Evolutionary conservation across 2,113 vertebrate species (phyloP).

Genomic region (Cheilinus undulatus): DNA sequence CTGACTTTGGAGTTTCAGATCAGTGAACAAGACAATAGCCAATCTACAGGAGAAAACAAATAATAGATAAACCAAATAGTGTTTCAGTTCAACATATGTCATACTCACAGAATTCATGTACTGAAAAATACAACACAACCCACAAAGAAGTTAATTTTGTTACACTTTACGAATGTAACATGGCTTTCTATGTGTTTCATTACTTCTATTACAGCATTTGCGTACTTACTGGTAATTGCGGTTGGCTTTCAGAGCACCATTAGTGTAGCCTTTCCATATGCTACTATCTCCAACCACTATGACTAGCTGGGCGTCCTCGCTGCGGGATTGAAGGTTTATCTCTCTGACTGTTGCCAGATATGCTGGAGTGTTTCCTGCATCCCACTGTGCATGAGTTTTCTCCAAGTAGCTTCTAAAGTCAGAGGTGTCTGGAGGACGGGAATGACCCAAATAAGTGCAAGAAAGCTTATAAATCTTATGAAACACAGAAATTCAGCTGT

Average conservation of each 20-base stretch:
- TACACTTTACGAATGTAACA: too few species aligned
- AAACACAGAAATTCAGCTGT: too few species aligned
- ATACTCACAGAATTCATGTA: background rate
- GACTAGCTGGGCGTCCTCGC: accelerated
- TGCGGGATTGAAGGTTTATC: accelerated
- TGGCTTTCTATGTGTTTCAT: too few species aligned
- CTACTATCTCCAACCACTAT: conserved; percentile 49
- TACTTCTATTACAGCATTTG: too few species aligned
- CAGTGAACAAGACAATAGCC: conserved; percentile 68
- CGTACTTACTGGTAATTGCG: conserved; percentile 72
- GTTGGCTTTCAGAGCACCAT: conserved; percentile 53
- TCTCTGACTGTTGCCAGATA: conserved; percentile 71
- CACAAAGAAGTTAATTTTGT: background rate
- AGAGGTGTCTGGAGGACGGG: background rate
- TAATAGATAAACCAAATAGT: background rate
- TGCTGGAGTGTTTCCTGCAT: accelerated
- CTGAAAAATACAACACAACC: background rate
- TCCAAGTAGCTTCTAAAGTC: conserved; percentile 2
- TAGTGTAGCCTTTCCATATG: conserved; percentile 33
- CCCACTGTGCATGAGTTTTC: conserved; percentile 61
- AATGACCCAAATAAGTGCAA: background rate
- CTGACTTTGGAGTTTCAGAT: accelerated
- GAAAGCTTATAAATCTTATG: background rate
- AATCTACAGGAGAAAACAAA: conserved; percentile 50
- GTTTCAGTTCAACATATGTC: background rate